Evolutionary conservation across 2,797 vertebrate genomes (phyloP), one percentile per base, ranked within the genome.

Genomic region (Tangara arthus): DNA sequence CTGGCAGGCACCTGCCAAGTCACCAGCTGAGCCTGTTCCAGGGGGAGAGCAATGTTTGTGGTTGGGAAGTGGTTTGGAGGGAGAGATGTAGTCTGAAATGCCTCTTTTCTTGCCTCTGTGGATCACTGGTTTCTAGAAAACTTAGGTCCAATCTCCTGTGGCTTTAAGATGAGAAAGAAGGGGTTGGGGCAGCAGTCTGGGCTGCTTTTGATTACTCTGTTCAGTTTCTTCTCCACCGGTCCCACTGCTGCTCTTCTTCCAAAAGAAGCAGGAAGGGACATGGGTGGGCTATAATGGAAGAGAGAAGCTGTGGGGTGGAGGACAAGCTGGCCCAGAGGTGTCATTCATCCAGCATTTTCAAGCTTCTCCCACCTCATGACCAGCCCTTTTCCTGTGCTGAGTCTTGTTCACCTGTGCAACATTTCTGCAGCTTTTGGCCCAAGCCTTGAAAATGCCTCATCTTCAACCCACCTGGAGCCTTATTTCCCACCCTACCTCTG

Each of bases 401-500:
- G 52, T 70, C 73, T 37, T 6, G 1, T n/a, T 71, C 73, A 72
- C 41, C 37, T 78, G 78, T 61, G 42, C 55, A 72, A 72, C 42
- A 78, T 71, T 78, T 65, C 72, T 86, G 59, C 55, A 79, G 86
- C 68, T 88, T 84, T 50, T 50, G 66, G 66, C 61, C 70, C 53
- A 71, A 78, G 61, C 70, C 53, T 64, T 75, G 66, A 90, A 92
- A 56, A 92, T 66, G 91, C 78, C 90, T 87, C 90, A 69, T 76
- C 81, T 82, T 82, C 91, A 90, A 76, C 84, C 81, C 61, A 53
- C 65, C 50, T 24, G 63, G 81, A 94, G 77, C 94, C 70, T 86
- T 79, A 66, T 75, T 83, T 95, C 91, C 75, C 53, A 63, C 87
- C 90, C 52, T 69, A 80, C 78, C 69, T 81, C 90, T 77, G 66